Evolutionary conservation across 2,113 vertebrate genomes (phyloP).

Genomic region (Trochalopteron elliotii): DNA sequence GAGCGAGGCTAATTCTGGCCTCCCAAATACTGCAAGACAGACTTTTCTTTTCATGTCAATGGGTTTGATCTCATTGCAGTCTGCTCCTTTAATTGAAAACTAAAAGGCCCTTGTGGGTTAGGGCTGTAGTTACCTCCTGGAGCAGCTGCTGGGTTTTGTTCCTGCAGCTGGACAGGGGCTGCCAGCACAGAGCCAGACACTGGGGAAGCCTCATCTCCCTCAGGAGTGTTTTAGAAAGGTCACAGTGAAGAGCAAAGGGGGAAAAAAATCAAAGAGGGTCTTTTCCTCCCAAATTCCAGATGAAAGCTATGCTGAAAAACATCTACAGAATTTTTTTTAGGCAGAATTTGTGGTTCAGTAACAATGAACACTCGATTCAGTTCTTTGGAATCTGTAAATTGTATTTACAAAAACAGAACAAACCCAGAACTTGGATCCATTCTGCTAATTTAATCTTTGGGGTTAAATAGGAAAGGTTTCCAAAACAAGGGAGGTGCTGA

Average conservation of each 20-base stretch:
- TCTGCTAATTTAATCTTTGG: not conserved
- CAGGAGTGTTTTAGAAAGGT: not conserved
- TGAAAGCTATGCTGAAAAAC: not conserved
- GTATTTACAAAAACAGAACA: not conserved
- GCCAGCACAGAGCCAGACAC: not conserved
- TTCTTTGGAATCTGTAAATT: not conserved
- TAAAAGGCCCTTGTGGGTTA: constrained; percentile 23
- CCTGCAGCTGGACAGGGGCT: not conserved
- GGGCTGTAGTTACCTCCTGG: not conserved
- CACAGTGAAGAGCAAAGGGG: not conserved
- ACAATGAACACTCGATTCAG: not conserved
- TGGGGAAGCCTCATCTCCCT: not conserved
- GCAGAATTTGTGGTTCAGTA: not conserved
- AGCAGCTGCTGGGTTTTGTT: not conserved
- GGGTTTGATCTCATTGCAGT: constrained; percentile 28
- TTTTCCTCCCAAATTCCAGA: not conserved
- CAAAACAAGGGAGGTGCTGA: not conserved
- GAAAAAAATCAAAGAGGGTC: not conserved
- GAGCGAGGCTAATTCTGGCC: constrained; percentile 7
- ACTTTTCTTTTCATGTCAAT: not conserved
- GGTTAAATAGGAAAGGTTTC: not conserved
- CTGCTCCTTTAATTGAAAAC: constrained; percentile 53
- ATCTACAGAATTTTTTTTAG: not conserved
- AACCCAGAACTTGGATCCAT: not conserved
- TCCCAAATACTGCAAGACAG: constrained; percentile 38